phyloP scores from a whole-genome alignment of 2,888 invertebrate species.

The Aspidiotus destructor region DNA sequence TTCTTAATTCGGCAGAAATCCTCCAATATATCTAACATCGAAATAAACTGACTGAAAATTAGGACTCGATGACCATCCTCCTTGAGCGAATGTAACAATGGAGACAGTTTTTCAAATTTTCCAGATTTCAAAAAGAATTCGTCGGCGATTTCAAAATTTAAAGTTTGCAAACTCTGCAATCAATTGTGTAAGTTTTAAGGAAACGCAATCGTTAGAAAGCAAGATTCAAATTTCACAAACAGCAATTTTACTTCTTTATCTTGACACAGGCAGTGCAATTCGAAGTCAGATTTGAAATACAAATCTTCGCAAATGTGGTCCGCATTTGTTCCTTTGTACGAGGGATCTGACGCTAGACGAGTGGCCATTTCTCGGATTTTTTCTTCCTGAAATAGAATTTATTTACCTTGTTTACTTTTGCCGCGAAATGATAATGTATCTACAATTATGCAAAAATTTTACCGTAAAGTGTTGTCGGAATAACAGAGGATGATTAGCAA shows the following conservation, averaged over 20 bases:
- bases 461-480: conserved; percentile 58
- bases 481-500: conserved; percentile 87
- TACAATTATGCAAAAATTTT: conserved; percentile 21
- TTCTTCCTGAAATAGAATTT: conserved; percentile 35
- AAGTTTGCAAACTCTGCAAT: conserved; percentile 52
- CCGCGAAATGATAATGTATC: too few species aligned
- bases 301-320: conserved; percentile 80
- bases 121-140: conserved; percentile 70
- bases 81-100: conserved; percentile 63
- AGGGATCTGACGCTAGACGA: conserved; percentile 54
- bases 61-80: conserved; percentile 69
- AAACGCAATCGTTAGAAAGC: neutral
- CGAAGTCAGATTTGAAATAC: conserved; percentile 80
- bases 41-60: conserved; percentile 93
- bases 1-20: conserved; percentile 67
- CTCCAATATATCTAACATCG: conserved; percentile 87
- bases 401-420: too few species aligned
- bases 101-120: conserved; percentile 73
- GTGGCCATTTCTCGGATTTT: conserved; percentile 54
- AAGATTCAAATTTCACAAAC: neutral
- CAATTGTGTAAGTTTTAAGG: neutral
- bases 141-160: conserved; percentile 50
- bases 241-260: conserved; percentile 50
- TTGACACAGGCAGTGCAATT: conserved; percentile 69
- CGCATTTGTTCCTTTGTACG: conserved; percentile 65